Evolutionary conservation across 2,797 vertebrate genomes (phyloP), one percentile per base, ranked within the genome.

Genomic region (Myiothlypis coronata): DNA sequence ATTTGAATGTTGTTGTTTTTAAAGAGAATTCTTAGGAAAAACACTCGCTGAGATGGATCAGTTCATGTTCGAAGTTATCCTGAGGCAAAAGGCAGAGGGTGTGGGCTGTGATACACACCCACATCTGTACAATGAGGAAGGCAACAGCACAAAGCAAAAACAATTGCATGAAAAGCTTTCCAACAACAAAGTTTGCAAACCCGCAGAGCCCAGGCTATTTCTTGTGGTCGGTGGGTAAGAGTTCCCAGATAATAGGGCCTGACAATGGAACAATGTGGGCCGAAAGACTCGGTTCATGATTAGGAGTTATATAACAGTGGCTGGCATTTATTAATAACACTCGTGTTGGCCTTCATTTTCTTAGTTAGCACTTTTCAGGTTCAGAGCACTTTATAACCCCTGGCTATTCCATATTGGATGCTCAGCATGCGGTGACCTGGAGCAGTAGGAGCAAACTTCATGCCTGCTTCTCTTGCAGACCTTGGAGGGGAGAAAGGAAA

Each of bases 121-220:
- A 94, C 93, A 91, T 76, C 94, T 87, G 86, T 93, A 96, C 95
- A 96, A 96, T 96, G 67, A 94, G 89, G 89, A 80, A 90, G 89
- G 93, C 94, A 90, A 83, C 39, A 89, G 84, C 1, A 6, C 92
- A 87, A 41, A 87, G 92, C 89, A 91, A 59, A 95, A 97, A 96
- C 96, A 96, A 96, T 96, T 87, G 95, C 95, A 96, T 95, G 93
- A 95, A 96, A 96, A 95, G 93, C 95, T 93, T 96, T 96, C 87
- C 94, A 95, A 78, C 95, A 96, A 94, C 94, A 94, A 96, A 96
- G 93, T 96, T 87, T 93, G 89, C 94, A 95, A 97, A 96, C 93
- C 96, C 95, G 1, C 95, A 97, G 89, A 87, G 93, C 94, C 61
- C 68, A 85, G 92, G 71, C 92, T 93, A 96, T 97, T 96, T 93